Conservation (phyloP, 1,140 invertebrate species). For the Drosophila azteca region DNA sequence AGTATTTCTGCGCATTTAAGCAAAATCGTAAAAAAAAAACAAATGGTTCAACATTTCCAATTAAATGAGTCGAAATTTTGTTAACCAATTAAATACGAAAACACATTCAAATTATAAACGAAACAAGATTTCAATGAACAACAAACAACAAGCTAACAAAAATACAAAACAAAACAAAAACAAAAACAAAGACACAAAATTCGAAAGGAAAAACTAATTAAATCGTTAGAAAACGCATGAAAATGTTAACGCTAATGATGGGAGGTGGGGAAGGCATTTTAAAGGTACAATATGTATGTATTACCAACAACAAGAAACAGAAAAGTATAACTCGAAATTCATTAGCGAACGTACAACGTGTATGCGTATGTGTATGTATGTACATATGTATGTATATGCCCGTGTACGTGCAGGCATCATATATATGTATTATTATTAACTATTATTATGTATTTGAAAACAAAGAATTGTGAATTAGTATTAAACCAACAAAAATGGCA, state of each 20-base stretch:
- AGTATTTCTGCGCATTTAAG: conserved; percentile 80
- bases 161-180: not conserved
- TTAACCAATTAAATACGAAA: conserved; percentile 40
- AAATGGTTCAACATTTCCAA: conserved; percentile 32
- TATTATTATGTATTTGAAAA: conserved; percentile 79
- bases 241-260: conserved; percentile 34
- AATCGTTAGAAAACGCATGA: conserved; percentile 40
- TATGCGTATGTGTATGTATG: conserved; percentile 34
- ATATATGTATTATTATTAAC: conserved; percentile 69
- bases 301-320: conserved; percentile 42
- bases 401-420: conserved; percentile 62
- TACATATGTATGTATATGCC: conserved; percentile 43
- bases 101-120: conserved; percentile 23
- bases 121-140: conserved; percentile 49
- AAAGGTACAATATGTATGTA: conserved; percentile 68
- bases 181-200: not conserved
- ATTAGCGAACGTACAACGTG: conserved; percentile 30
- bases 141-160: conserved; percentile 11
- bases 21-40: conserved; percentile 56
- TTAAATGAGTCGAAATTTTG: conserved; percentile 50
- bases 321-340: conserved; percentile 31
- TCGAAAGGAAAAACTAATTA: conserved; percentile 12
- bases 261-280: conserved; percentile 47
- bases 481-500: conserved; percentile 69
- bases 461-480: conserved; percentile 81